Percentiles rank a stretch among this genome's conserved stretches.
Conservation (phyloP, 1,140 invertebrate genomes). For the Danaus plexippus region DNA sequence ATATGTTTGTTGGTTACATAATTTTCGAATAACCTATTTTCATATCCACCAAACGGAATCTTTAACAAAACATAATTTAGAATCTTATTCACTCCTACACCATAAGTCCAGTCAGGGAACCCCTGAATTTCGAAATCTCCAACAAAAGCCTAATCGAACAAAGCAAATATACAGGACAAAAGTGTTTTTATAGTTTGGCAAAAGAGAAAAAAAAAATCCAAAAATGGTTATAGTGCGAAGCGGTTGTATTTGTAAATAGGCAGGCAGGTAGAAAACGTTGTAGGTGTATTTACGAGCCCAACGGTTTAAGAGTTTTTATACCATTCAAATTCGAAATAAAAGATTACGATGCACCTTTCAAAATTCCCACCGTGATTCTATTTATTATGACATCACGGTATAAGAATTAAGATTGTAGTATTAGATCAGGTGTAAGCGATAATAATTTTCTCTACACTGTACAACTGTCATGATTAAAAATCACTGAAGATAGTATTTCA, state of each 20-base stretch:
- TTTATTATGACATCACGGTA: not conserved
- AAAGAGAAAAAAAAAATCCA: conserved; percentile 52
- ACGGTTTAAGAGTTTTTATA: conserved; percentile 46
- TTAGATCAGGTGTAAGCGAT: no score
- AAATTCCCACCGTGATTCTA: conserved; percentile 46
- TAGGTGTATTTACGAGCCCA: conserved; percentile 59
- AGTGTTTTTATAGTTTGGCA: conserved; percentile 40
- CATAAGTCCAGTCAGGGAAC: not conserved
- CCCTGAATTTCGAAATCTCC: conserved; percentile 17
- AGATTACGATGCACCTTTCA: conserved; percentile 51
- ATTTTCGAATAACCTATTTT: conserved; percentile 1
- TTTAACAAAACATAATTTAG: no score
- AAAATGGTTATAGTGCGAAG: conserved; percentile 34
- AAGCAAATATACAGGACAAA: conserved; percentile 43
- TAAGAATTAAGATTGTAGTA: no score
- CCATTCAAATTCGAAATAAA: conserved; percentile 32
- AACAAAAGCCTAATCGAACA: conserved; percentile 33
- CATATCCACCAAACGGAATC: no score
- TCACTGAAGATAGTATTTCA: no score
- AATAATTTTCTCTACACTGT: no score
- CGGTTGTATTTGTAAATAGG: conserved; percentile 60
- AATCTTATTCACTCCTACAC: no score
- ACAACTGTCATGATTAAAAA: no score
- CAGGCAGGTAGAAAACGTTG: conserved; percentile 59
- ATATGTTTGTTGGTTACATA: not conserved